These are phyloP conservation scores for Nudaria mundana DNA, from an alignment of 2,888 invertebrate species.

Conservation along the genomic window DNA sequence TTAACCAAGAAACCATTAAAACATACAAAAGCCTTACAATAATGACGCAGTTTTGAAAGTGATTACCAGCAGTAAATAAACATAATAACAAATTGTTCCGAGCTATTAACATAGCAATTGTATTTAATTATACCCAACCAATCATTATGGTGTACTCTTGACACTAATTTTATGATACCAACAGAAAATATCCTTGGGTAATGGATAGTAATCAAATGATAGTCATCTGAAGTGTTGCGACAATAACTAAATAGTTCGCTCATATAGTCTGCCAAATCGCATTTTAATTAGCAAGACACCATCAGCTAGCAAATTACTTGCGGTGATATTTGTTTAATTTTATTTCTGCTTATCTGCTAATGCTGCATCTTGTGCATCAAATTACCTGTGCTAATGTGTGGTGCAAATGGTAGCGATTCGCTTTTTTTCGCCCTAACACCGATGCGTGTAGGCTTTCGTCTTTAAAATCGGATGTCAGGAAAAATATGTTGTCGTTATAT, in stretches of 20 bases:
- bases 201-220: conserved; percentile 51
- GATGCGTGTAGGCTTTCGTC: not conserved
- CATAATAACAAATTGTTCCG: conserved; percentile 20
- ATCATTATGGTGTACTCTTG: conserved; percentile 40
- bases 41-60: conserved; percentile 14
- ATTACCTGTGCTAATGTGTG: conserved; percentile 54
- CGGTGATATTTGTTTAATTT: conserved; percentile 67
- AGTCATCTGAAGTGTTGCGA: conserved; percentile 58
- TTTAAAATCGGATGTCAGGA: no score
- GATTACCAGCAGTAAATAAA: conserved; percentile 21
- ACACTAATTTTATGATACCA: conserved; percentile 39
- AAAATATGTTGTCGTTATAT: no score
- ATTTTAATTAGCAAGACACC: conserved; percentile 75
- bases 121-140: conserved; percentile 31
- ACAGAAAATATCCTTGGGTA: conserved; percentile 23
- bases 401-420: conserved; percentile 23
- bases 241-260: conserved; percentile 48
- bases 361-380: conserved; percentile 67
- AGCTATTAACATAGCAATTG: conserved; percentile 24
- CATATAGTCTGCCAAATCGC: conserved; percentile 65
- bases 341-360: conserved; percentile 69
- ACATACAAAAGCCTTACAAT: conserved; percentile 2
- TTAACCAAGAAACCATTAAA: not conserved
- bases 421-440: not conserved
- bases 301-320: conserved; percentile 75